A percentile compares a stretch with the other conserved stretches of the same genome.
Evolutionary conservation across 2,113 vertebrate species (phyloP).

Genomic region (Dascyllus trimaculatus): DNA sequence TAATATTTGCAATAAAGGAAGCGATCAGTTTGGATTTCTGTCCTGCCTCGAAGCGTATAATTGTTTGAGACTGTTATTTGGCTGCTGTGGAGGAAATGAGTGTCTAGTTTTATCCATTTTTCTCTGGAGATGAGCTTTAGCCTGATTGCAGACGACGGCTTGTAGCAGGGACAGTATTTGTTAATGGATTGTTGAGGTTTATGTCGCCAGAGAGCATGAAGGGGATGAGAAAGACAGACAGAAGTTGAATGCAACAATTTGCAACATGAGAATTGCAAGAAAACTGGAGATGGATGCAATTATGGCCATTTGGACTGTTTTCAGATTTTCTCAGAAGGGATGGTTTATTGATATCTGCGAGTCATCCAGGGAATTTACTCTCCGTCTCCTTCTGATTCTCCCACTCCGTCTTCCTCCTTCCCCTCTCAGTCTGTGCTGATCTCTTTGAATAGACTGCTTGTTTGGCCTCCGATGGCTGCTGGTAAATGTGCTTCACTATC

Average conservation of each 20-base stretch:
- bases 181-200: slow-evolving; percentile 65
- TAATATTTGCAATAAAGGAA: slow-evolving; percentile 15
- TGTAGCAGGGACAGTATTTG: slow-evolving; percentile 45
- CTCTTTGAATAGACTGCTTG: slow-evolving; percentile 63
- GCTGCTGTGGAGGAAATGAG: slow-evolving; percentile 32
- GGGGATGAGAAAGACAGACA: slow-evolving; percentile 20
- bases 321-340: slow-evolving; percentile 23
- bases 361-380: slow-evolving; percentile 63
- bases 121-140: slow-evolving; percentile 42
- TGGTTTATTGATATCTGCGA: slow-evolving; percentile 41
- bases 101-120: slow-evolving; percentile 24
- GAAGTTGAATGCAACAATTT: slow-evolving; percentile 21
- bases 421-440: slow-evolving; percentile 20
- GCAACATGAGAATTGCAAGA: slow-evolving; percentile 22
- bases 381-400: slow-evolving; percentile 16
- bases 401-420: slow-evolving; percentile 19
- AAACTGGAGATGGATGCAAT: slow-evolving; percentile 38
- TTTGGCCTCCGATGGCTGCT: slow-evolving; percentile 40
- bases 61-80: slow-evolving; percentile 42
- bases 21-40: slow-evolving; percentile 30
- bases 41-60: not conserved
- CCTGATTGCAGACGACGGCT: slow-evolving; percentile 54
- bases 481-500: slow-evolving; percentile 56
- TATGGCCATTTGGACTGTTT: slow-evolving; percentile 48
- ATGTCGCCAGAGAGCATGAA: slow-evolving; percentile 43